Evolutionary conservation across 2,113 vertebrate genomes (phyloP).

Genomic region (Elaphurus davidianus): DNA sequence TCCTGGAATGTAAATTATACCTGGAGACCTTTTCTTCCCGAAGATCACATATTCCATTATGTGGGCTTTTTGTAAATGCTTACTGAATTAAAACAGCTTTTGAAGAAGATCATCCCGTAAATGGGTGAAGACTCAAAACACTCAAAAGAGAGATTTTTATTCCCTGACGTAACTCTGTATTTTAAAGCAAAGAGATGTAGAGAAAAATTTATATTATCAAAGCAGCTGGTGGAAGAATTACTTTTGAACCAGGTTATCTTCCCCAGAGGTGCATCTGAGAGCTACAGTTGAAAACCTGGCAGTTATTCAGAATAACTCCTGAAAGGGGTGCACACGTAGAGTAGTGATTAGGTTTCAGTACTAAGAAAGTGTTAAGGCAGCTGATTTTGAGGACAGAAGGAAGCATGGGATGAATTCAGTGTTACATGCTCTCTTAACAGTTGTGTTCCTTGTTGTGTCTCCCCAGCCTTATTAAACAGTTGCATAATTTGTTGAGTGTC

Average conservation of each 20-base stretch:
- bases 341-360: slow-evolving; percentile 38
- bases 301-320: slow-evolving; percentile 4
- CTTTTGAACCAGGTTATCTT: slow-evolving; percentile 54
- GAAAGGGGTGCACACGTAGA: not conserved
- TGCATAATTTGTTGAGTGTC: not conserved
- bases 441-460: not conserved
- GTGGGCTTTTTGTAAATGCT: slow-evolving; percentile 15
- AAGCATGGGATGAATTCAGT: not conserved
- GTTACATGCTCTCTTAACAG: not conserved
- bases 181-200: slow-evolving; percentile 26
- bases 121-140: not conserved
- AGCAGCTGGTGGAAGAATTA: slow-evolving; percentile 47
- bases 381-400: not conserved
- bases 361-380: not conserved
- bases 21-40: slow-evolving; percentile 20
- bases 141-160: slow-evolving; percentile 43
- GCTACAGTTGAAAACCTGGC: slow-evolving; percentile 54
- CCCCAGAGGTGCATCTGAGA: slow-evolving; percentile 50
- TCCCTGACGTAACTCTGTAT: not conserved
- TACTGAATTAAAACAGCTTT: not conserved
- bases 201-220: slow-evolving; percentile 17
- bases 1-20: not conserved
- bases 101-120: not conserved
- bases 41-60: not conserved
- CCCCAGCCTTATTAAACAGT: not conserved